phyloP scores from a whole-genome alignment of 2,888 invertebrate genomes.

The Stenchaetothrips biformis region DNA sequence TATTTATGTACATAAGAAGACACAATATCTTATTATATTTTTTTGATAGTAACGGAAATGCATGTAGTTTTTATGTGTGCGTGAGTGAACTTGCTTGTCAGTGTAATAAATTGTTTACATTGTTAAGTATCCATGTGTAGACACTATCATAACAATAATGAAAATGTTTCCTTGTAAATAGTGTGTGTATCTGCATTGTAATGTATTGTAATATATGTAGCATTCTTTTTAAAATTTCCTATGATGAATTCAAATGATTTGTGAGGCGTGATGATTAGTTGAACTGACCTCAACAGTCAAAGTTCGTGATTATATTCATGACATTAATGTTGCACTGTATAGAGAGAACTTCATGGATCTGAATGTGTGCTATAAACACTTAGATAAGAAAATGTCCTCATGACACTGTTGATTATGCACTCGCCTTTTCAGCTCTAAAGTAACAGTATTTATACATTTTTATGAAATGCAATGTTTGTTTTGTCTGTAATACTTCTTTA shows the following conservation, averaged over 20 bases:
- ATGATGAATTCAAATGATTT: background rate
- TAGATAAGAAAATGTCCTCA: background rate
- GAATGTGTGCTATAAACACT: background rate
- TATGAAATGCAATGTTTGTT: background rate
- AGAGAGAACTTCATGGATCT: background rate
- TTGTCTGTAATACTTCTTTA: background rate
- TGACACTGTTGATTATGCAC: slow-evolving; percentile 16
- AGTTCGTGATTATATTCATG: background rate
- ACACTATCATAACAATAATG: background rate
- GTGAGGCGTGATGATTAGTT: too few relatives aligned
- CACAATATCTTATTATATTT: background rate
- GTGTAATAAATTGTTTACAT: background rate
- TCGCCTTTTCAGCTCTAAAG: background rate
- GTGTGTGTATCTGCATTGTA: background rate
- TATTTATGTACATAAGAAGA: slow-evolving; percentile 13
- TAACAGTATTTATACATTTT: slow-evolving; percentile 11
- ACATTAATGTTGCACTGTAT: background rate
- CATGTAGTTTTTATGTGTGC: background rate
- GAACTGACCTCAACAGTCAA: background rate
- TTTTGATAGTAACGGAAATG: background rate
- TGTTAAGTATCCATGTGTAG: background rate
- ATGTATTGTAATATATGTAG: slow-evolving; percentile 18
- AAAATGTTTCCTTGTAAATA: background rate
- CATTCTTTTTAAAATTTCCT: background rate
- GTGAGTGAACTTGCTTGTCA: background rate